Base-by-base conservation (phyloP, 1,140 invertebrate genomes). In the Paraescarpia echinospica region DNA sequence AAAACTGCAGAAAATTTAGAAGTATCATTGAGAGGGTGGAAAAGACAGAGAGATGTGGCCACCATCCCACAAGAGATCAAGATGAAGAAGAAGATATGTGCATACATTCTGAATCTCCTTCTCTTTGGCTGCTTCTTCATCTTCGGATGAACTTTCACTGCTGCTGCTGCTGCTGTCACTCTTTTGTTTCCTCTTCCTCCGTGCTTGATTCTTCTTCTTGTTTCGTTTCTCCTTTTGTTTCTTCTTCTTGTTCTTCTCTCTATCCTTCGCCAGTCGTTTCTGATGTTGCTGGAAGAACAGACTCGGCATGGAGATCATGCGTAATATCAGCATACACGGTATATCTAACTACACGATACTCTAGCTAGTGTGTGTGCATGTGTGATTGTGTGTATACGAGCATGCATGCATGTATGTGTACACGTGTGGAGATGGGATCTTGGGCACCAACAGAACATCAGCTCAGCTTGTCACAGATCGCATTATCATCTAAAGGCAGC, bases 181-280 rank as follows among this genome's bases (percentile, higher is more conserved):
- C 27, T 89, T 34, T 34, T 92, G 51, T 48, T 59, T 92, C 59
- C 35, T 92, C 89, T 93, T 93, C 92, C 91, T 93, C 48, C 91
- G 34, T 34, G 91, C 77, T 33, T 93, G 41, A 33, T 59, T 89
- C 48, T 94, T 95, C 41, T 94, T 95, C 93, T 94, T 96, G 95
- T 95, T 97, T 95, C 94, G 97, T 93, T 96, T 97, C 93, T 95
- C 95, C 94, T 96, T 95, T 96, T 94, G 95, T 95, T 95, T 96
- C 94, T 94, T 97, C 94, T 95, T 96, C 95, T 94, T 96, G 95
- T 94, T 95, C 93, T 94, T 95, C 94, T 97, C 97, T 94, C 97
- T 97, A 93, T 97, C 97, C 92, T 97, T 97, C 91, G 97, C 97
- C 93, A 91, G 35, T 22, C 35, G 89, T 22, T 90, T 90, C 89